Conservation (phyloP, 2,888 invertebrate genomes). For the Lasius platythorax region DNA sequence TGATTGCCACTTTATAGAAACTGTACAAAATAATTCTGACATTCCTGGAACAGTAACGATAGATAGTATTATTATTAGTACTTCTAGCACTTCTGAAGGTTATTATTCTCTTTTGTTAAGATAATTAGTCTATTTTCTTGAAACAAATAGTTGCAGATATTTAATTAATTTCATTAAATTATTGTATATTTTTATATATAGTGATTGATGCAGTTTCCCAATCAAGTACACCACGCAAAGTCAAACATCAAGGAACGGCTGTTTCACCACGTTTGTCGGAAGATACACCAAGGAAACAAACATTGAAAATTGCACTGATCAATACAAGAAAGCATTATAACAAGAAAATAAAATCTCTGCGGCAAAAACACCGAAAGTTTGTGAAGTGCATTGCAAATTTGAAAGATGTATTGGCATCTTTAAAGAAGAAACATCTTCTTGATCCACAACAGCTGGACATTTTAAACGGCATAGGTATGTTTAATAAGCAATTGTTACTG, state of each 20-base stretch:
- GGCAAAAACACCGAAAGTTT: neutral
- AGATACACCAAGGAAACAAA: neutral
- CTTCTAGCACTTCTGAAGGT: neutral
- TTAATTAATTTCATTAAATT: neutral
- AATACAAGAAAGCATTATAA: neutral
- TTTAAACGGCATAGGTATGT: neutral
- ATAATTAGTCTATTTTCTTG: neutral
- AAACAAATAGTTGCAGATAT: neutral
- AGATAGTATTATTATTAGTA: neutral
- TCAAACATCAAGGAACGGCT: neutral
- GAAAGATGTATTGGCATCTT: neutral
- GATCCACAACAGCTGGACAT: neutral
- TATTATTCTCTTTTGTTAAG: neutral
- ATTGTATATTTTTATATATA: neutral
- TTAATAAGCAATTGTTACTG: conserved; percentile 10
- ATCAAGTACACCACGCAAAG: neutral
- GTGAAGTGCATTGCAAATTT: neutral
- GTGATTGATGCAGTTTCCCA: neutral
- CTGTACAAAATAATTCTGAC: neutral
- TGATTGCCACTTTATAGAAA: no score
- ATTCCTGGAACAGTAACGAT: neutral
- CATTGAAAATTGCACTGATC: neutral
- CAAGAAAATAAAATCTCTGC: neutral
- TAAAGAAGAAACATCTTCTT: neutral
- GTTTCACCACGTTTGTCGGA: neutral